Conservation (phyloP, 2,888 invertebrate species). For the Tinea semifulvella region DNA sequence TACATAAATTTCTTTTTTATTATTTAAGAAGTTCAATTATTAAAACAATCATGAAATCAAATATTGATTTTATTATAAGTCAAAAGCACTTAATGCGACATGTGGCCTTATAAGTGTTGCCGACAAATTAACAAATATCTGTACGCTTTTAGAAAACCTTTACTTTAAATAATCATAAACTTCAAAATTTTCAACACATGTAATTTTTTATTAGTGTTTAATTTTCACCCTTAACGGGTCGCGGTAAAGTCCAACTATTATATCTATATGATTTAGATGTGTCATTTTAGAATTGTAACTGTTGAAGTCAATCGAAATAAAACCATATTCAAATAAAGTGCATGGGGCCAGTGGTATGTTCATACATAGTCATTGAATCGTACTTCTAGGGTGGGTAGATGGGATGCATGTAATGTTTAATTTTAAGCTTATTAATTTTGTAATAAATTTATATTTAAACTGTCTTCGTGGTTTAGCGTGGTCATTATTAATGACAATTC, state of each 20-base stretch:
- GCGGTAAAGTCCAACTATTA: not conserved
- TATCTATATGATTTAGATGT: not conserved
- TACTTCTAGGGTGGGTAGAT: not conserved
- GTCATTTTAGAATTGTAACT: slow-evolving; percentile 12
- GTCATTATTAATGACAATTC: too few relatives aligned
- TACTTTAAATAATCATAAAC: too few relatives aligned
- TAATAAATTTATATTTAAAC: too few relatives aligned
- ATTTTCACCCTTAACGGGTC: not conserved
- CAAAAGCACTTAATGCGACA: slow-evolving; percentile 58
- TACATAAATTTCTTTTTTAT: too few relatives aligned
- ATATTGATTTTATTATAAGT: slow-evolving; percentile 31
- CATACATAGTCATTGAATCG: slow-evolving; percentile 6
- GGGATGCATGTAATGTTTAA: too few relatives aligned
- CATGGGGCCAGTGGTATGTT: slow-evolving; percentile 14
- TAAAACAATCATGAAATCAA: slow-evolving; percentile 3
- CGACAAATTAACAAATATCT: slow-evolving; percentile 64
- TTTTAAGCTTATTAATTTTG: too few relatives aligned
- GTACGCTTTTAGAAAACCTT: slow-evolving; percentile 60
- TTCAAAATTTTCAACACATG: too few relatives aligned
- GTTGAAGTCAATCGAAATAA: slow-evolving; percentile 49
- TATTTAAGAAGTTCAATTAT: not conserved
- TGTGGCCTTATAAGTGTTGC: slow-evolving; percentile 63
- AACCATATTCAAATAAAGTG: slow-evolving; percentile 54
- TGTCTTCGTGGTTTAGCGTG: too few relatives aligned
- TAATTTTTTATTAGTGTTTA: slow-evolving; percentile 43